Evolutionary conservation across 1,140 invertebrate species (phyloP).

Genomic region (Dinoponera quadriceps): DNA sequence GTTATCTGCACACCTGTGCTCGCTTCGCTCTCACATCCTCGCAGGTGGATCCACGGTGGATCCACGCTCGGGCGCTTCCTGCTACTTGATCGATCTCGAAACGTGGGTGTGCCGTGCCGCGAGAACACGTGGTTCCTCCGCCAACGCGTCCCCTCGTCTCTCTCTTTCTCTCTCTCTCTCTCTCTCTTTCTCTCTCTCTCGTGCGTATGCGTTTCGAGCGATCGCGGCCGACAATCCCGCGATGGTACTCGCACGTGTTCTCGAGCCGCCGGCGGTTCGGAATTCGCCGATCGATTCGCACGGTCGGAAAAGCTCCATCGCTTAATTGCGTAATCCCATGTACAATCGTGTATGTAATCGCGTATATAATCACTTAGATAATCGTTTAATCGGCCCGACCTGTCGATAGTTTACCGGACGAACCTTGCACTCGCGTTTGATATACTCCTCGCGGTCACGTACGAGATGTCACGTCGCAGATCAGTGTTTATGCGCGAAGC

Average conservation of each 20-base stretch:
- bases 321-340: constrained; percentile 50
- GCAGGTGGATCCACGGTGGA: constrained; percentile 27
- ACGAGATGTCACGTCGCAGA: not conserved
- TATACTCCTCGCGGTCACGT: not conserved
- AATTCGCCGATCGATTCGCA: constrained; percentile 37
- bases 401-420: not conserved
- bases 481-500: not conserved
- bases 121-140: constrained; percentile 61
- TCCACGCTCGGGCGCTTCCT: constrained; percentile 21
- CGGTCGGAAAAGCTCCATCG: not conserved
- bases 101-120: constrained; percentile 61
- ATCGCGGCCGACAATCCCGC: no score
- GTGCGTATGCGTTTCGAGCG: not conserved
- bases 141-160: no score
- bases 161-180: no score
- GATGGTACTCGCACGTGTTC: no score
- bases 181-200: constrained; percentile 14
- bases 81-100: constrained; percentile 65
- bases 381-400: constrained; percentile 39
- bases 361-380: no score
- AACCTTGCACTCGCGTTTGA: not conserved
- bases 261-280: not conserved
- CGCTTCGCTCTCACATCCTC: constrained; percentile 10
- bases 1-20: constrained; percentile 28
- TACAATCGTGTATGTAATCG: no score